phyloP scores from a whole-genome alignment of 37 sponge, comb jelly and placozoan species.

The Oscarella lobularis region DNA sequence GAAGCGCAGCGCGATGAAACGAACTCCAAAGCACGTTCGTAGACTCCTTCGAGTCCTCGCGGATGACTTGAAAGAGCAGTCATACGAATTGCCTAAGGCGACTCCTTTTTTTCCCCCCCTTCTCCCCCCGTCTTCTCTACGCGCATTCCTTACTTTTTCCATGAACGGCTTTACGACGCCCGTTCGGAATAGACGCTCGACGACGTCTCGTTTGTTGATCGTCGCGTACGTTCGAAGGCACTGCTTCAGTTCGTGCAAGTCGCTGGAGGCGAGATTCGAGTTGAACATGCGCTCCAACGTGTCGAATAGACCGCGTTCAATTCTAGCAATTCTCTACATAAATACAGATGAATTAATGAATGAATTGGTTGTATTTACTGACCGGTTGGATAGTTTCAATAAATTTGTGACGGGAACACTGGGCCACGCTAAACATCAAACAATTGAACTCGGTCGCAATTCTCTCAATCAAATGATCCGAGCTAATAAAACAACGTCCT shows the following conservation, averaged over 20 bases:
- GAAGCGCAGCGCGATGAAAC: constrained; percentile 40
- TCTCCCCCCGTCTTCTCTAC: too few relatives aligned
- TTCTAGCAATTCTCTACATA: constrained; percentile 49
- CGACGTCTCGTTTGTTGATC: constrained; percentile 34
- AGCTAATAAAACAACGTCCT: background rate
- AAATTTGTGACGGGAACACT: constrained; percentile 33
- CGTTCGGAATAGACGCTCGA: constrained; percentile 59
- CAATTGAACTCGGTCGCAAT: constrained; percentile 79
- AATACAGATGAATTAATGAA: background rate
- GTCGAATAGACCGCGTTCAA: constrained; percentile 36
- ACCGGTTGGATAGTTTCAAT: constrained; percentile 51
- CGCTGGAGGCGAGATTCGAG: constrained; percentile 17
- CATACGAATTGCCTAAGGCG: constrained; percentile 19
- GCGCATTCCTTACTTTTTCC: constrained; percentile 65
- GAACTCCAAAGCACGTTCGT: constrained; percentile 37
- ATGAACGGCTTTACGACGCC: constrained; percentile 45
- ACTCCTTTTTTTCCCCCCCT: too few relatives aligned
- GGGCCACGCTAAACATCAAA: constrained; percentile 51
- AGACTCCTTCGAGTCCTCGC: constrained; percentile 57
- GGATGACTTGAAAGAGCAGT: constrained; percentile 25
- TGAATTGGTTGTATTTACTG: background rate
- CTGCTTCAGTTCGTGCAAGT: constrained; percentile 31
- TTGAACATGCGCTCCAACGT: constrained; percentile 45
- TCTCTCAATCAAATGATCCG: constrained; percentile 36
- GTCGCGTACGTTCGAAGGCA: constrained; percentile 73